A percentile compares a stretch with the other conserved stretches of the same genome.
Evolutionary conservation across 1,140 invertebrate species (phyloP).

Genomic region (Pemphigus obesinymphae): DNA sequence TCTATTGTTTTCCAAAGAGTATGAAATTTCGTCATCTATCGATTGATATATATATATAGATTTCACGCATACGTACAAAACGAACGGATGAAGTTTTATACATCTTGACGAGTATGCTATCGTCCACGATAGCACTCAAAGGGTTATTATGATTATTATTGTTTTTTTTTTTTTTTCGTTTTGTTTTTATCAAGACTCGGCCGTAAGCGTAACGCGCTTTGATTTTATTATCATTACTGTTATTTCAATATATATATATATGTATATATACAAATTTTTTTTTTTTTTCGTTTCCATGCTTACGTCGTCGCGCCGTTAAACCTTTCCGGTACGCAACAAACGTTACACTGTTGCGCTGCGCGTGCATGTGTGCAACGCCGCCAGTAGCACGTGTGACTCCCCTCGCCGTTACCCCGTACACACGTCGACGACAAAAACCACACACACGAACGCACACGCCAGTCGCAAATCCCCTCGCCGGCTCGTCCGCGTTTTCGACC

Average conservation of each 20-base stretch:
- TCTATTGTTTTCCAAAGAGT: too few relatives aligned
- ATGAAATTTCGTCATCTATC: too few relatives aligned
- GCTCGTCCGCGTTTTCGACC: not conserved
- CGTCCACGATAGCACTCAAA: too few relatives aligned
- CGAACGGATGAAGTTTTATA: too few relatives aligned
- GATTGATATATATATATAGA: too few relatives aligned
- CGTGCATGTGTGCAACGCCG: constrained; percentile 31
- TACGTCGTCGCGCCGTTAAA: constrained; percentile 23
- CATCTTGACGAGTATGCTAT: too few relatives aligned
- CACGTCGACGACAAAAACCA: too few relatives aligned
- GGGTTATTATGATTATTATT: too few relatives aligned
- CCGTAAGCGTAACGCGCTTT: not conserved
- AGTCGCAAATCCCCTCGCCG: not conserved
- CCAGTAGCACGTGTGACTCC: not conserved
- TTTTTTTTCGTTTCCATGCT: not conserved
- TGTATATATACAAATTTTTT: too few relatives aligned
- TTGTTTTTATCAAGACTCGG: not conserved
- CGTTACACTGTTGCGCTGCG: constrained; percentile 31
- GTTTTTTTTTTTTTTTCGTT: not conserved
- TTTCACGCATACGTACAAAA: too few relatives aligned
- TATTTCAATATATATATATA: too few relatives aligned
- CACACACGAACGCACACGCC: not conserved
- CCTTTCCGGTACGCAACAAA: constrained; percentile 34
- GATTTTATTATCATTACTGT: not conserved
- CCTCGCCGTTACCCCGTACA: too few relatives aligned